Base-by-base conservation (phyloP, 92 coral and sea anemone genomes). In the Siderastrea radians region DNA sequence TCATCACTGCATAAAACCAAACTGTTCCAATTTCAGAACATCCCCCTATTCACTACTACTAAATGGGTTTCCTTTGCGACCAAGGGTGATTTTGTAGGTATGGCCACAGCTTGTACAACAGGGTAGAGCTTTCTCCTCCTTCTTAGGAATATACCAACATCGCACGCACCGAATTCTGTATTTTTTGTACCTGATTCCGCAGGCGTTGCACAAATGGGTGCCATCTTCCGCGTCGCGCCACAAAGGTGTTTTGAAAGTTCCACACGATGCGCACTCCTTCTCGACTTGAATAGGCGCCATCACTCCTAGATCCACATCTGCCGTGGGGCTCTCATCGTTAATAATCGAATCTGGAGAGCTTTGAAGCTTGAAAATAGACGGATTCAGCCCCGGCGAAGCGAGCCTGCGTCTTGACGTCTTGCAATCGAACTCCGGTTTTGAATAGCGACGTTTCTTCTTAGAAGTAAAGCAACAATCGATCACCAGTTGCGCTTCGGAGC, bases 221-320 rank as follows among this genome's bases (percentile, higher is more conserved):
- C 99, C 99, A 83, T 98, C 99, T 57, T 98, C 99, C 2, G 99
- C 99, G 77, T 98, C 99, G 53, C 99, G 92, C 99, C 99, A 98
- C 19, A 98, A 88, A 26, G 99, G 99, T 4, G 99, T 98, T 91
- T 96, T 98, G n/a, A 86, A 66, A 47, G 95, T 91, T 17, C 98
- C 98, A 55, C 99, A 98, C 16, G 99, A 98, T 6, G 99, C 99
- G 81, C 99, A 98, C 78, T 98, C 98, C 82, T 98, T 98, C 86
- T 92, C 97, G 5, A 96, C 91, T 73, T 92, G 93, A 61, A 94
- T 86, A 1, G 99, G 95, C 16, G 95, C 90, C 52, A 94, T 96
- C 55, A 94, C 92, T 49, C 99, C 99, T 52, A 98, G 85, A 67
- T 95, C 98, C 62, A 90, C 88, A 72, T 95, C 98, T 5, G 38